phyloP scores from a whole-genome alignment of 1,140 invertebrate species.

The Lamellibrachia luymesi region DNA sequence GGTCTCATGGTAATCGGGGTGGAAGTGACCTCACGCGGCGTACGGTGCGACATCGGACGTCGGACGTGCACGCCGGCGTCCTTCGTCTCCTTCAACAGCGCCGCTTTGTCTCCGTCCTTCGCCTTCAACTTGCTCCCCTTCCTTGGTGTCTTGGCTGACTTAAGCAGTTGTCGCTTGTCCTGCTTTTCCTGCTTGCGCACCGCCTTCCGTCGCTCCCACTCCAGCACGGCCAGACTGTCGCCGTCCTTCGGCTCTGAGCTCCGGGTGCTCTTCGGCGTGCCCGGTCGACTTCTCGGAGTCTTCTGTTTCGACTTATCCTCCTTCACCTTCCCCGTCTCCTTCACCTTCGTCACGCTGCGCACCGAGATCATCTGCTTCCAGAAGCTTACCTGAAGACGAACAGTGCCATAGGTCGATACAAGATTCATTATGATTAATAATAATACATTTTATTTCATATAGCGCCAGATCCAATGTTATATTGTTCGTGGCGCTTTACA shows the following conservation, averaged over 20 bases:
- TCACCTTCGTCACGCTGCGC: background rate
- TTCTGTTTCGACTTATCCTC: background rate
- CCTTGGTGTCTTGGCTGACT: background rate
- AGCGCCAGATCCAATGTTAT: too few relatives aligned
- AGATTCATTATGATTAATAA: too few relatives aligned
- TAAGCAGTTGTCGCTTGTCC: background rate
- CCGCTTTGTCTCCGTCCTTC: background rate
- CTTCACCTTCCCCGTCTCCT: background rate
- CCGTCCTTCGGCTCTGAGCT: background rate
- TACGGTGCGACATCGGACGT: background rate
- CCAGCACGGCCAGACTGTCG: background rate
- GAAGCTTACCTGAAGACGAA: background rate
- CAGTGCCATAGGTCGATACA: too few relatives aligned
- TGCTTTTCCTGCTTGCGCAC: background rate
- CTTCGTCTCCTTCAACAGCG: background rate
- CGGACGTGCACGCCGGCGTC: background rate
- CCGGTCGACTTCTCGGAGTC: background rate
- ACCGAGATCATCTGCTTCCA: background rate
- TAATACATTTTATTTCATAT: too few relatives aligned
- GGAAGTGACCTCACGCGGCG: background rate
- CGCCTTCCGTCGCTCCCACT: background rate
- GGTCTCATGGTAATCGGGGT: background rate
- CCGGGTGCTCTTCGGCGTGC: background rate
- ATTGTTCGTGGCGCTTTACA: too few relatives aligned
- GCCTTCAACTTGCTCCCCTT: background rate